phyloP scores from a whole-genome alignment of 2,888 invertebrate species.

The Pseudococcus viburni region DNA sequence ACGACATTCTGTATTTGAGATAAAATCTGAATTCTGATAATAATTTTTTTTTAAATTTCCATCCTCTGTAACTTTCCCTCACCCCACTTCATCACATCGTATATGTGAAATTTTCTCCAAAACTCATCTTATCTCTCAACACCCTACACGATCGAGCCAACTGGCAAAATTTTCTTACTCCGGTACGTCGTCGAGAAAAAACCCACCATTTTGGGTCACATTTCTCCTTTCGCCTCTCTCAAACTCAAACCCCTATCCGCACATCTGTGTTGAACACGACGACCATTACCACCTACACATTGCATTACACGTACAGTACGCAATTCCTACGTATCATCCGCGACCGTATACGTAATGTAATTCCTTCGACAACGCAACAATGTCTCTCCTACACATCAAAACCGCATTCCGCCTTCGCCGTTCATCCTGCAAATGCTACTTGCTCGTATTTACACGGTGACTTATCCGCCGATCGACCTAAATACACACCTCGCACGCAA shows the following conservation, averaged over 20 bases:
- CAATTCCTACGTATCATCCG: not conserved
- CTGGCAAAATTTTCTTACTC: not conserved
- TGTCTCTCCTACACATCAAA: conserved; percentile 2
- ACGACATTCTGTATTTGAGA: too few relatives aligned
- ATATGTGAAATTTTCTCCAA: too few relatives aligned
- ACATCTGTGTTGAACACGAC: not conserved
- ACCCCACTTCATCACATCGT: too few relatives aligned
- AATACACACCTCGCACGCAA: conserved; percentile 25
- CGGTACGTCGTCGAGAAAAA: not conserved
- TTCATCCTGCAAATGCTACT: conserved; percentile 1
- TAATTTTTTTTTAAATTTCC: too few relatives aligned
- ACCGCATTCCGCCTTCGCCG: not conserved
- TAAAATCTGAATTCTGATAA: too few relatives aligned
- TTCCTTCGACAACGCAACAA: not conserved
- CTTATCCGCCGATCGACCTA: conserved; percentile 8
- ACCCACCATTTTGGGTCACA: not conserved
- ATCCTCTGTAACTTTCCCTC: too few relatives aligned
- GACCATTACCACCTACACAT: not conserved
- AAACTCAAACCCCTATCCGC: not conserved
- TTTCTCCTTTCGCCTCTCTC: not conserved
- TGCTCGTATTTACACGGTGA: not conserved
- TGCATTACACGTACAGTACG: not conserved
- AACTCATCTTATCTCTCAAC: too few relatives aligned
- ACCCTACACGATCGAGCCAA: too few relatives aligned
- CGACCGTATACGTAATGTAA: not conserved